phyloP scores from a whole-genome alignment of 1,140 invertebrate species.

The Aphis craccivora region DNA sequence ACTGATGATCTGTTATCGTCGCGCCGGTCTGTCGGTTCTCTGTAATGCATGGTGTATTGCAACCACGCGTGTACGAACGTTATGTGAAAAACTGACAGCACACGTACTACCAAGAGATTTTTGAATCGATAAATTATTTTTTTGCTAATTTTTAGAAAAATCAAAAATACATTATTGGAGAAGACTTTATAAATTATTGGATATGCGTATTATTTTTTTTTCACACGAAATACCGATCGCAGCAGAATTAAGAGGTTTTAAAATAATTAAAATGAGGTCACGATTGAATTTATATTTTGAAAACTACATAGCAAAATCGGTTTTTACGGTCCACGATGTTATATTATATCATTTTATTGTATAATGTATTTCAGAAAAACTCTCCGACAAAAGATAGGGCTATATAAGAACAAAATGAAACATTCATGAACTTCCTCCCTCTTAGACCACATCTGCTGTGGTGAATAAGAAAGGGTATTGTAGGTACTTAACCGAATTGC shows the following conservation, averaged over 20 bases:
- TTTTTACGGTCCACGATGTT: background rate
- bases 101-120: background rate
- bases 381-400: background rate
- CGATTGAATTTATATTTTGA: background rate
- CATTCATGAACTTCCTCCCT: constrained; percentile 28
- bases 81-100: background rate
- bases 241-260: background rate
- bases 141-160: background rate
- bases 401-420: constrained; percentile 29
- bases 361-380: background rate
- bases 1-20: background rate
- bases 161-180: background rate
- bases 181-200: background rate
- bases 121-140: background rate
- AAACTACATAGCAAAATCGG: background rate
- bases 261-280: background rate
- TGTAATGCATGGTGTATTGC: background rate
- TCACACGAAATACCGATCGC: background rate
- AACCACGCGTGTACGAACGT: background rate
- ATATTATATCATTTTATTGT: background rate
- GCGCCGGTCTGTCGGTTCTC: background rate
- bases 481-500: constrained; percentile 52
- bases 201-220: background rate
- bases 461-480: background rate
- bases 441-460: background rate